Conservation (phyloP, 2,797 vertebrate genomes). For the Brachyalestes nurse region DNA sequence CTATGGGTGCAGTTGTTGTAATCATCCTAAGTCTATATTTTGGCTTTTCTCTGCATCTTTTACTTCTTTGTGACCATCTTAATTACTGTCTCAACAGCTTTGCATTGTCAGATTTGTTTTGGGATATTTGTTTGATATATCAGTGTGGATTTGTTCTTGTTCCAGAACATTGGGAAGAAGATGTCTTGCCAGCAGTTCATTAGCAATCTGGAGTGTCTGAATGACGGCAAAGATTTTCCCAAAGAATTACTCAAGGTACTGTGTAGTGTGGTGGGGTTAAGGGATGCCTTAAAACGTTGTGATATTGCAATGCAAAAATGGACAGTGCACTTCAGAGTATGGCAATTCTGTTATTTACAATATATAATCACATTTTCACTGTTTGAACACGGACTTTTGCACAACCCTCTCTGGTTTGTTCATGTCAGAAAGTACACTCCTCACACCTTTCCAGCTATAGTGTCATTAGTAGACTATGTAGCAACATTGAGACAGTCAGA, state of each 20-base stretch:
- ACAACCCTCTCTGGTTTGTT: too few species aligned
- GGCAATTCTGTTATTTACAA: too few species aligned
- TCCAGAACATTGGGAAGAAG: slow-evolving; percentile 97
- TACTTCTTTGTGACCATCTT: background rate
- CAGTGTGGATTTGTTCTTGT: slow-evolving; percentile 47
- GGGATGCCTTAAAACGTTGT: too few species aligned
- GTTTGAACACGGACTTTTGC: too few species aligned
- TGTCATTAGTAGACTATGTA: too few species aligned
- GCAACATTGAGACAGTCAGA: too few species aligned
- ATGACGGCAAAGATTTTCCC: slow-evolving; percentile 91
- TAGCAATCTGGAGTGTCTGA: slow-evolving; percentile 91
- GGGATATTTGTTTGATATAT: slow-evolving; percentile 2
- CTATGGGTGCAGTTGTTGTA: slow-evolving; percentile 35
- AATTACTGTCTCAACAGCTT: background rate
- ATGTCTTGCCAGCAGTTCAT: slow-evolving; percentile 98
- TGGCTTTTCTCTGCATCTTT: background rate
- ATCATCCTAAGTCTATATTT: background rate
- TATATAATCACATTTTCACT: too few species aligned
- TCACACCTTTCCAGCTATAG: too few species aligned
- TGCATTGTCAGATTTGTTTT: background rate
- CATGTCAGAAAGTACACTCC: too few species aligned
- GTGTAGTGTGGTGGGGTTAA: background rate
- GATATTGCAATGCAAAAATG: too few species aligned
- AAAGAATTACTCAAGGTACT: slow-evolving; percentile 95
- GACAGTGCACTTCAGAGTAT: too few species aligned